These are phyloP conservation scores for Plemyria rubiginata DNA, from an alignment of 2,888 invertebrate species.

Conservation along the genomic window DNA sequence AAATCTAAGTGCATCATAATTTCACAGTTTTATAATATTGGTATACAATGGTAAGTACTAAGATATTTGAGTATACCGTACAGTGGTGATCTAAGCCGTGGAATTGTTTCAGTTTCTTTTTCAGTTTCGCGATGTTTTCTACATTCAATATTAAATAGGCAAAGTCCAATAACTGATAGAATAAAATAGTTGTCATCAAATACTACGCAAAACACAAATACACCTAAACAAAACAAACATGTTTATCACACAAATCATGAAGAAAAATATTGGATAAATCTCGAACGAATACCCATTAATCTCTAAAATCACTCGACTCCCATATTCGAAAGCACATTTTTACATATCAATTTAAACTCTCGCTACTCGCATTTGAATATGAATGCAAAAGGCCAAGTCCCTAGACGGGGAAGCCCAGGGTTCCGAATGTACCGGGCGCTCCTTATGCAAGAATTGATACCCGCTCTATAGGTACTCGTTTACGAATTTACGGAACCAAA, in stretches of 20 bases:
- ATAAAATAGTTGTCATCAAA: too few species aligned
- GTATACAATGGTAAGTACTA: too few species aligned
- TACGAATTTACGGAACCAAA: not conserved
- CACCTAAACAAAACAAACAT: too few species aligned
- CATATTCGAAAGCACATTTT: slow-evolving; percentile 20
- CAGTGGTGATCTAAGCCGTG: too few species aligned
- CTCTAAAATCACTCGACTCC: slow-evolving; percentile 6
- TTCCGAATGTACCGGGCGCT: not conserved
- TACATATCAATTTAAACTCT: slow-evolving; percentile 28
- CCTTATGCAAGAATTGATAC: slow-evolving; percentile 10
- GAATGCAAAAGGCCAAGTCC: slow-evolving; percentile 29
- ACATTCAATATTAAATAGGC: too few species aligned
- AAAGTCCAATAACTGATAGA: too few species aligned
- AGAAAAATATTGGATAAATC: not conserved
- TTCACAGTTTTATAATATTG: too few species aligned
- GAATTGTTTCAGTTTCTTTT: too few species aligned
- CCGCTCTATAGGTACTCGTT: slow-evolving; percentile 9
- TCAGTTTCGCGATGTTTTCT: too few species aligned
- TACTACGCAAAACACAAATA: too few species aligned
- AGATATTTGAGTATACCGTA: too few species aligned
- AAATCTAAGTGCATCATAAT: too few species aligned
- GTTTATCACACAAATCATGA: not conserved
- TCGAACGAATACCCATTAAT: slow-evolving; percentile 2
- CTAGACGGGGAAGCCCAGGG: slow-evolving; percentile 15
- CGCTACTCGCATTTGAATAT: slow-evolving; percentile 30